These are phyloP conservation scores for Netelia virgata DNA, from an alignment of 2,888 invertebrate species.

Conservation along the genomic window DNA sequence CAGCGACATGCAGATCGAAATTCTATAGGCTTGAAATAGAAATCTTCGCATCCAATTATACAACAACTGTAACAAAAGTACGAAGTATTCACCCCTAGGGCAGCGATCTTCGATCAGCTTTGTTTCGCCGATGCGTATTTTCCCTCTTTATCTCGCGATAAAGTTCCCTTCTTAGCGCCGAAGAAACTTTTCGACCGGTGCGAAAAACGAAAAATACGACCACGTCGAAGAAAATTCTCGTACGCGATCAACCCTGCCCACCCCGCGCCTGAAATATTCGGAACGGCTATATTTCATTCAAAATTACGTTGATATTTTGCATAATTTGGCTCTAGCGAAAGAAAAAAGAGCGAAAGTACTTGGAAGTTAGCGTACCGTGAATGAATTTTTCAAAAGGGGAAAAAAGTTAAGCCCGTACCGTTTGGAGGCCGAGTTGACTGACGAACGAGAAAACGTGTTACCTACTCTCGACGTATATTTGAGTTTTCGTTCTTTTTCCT, in stretches of 20 bases:
- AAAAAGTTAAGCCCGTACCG: neutral
- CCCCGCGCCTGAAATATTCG: constrained; percentile 6
- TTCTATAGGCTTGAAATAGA: neutral
- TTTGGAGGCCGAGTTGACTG: neutral
- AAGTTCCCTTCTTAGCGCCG: too few species aligned
- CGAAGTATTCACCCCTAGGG: neutral
- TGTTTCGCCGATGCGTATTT: too few species aligned
- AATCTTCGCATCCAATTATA: neutral
- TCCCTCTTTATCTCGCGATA: too few species aligned
- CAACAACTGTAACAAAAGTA: neutral
- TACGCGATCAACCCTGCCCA: neutral
- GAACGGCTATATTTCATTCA: constrained; percentile 38
- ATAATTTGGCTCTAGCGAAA: constrained; percentile 38
- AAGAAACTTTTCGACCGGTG: too few species aligned
- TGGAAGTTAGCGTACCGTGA: constrained; percentile 23
- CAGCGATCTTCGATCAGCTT: too few species aligned
- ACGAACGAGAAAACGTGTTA: neutral
- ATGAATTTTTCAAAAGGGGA: neutral
- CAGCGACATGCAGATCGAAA: neutral
- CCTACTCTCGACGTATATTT: neutral
- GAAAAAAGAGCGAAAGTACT: constrained; percentile 35
- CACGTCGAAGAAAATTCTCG: neutral
- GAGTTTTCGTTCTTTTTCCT: neutral
- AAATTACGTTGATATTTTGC: constrained; percentile 50
- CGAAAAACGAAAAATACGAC: neutral